Evolutionary conservation across 2,888 invertebrate genomes (phyloP).

Genomic region (Ernsta delagoae): DNA sequence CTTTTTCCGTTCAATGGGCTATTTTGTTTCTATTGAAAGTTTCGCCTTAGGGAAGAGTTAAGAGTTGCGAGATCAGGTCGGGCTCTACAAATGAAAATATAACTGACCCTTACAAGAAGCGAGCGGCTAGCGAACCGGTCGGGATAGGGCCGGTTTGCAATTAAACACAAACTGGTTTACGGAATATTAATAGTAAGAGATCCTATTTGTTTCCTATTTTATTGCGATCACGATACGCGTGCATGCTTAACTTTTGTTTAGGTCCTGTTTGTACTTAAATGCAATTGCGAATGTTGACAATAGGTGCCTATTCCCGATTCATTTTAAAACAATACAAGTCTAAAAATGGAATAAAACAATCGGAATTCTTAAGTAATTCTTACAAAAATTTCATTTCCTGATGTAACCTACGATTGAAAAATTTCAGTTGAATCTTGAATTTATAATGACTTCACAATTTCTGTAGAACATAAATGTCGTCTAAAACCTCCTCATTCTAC

Average conservation of each 20-base stretch:
- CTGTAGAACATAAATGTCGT: too few species aligned
- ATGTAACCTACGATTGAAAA: too few species aligned
- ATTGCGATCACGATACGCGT: constrained; percentile 26
- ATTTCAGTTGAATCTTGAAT: too few species aligned
- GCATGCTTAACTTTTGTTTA: constrained; percentile 40
- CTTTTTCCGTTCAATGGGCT: neutral
- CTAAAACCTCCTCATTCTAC: neutral
- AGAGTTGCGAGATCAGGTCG: constrained; percentile 20
- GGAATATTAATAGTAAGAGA: constrained; percentile 35
- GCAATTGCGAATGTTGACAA: neutral
- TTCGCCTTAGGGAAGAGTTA: constrained; percentile 27
- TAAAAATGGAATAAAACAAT: too few species aligned
- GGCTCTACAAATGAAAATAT: constrained; percentile 49
- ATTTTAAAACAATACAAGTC: too few species aligned
- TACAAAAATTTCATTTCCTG: too few species aligned
- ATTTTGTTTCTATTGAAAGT: neutral
- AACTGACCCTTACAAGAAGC: constrained; percentile 40
- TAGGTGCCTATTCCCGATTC: neutral
- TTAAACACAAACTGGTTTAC: constrained; percentile 36
- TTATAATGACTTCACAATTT: too few species aligned
- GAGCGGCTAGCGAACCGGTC: constrained; percentile 34
- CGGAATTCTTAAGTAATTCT: too few species aligned
- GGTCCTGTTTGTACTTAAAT: constrained; percentile 15
- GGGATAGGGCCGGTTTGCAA: constrained; percentile 38
- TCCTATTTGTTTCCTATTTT: constrained; percentile 37